Conservation (phyloP, 2,113 vertebrate species). For the Labeo catla region DNA sequence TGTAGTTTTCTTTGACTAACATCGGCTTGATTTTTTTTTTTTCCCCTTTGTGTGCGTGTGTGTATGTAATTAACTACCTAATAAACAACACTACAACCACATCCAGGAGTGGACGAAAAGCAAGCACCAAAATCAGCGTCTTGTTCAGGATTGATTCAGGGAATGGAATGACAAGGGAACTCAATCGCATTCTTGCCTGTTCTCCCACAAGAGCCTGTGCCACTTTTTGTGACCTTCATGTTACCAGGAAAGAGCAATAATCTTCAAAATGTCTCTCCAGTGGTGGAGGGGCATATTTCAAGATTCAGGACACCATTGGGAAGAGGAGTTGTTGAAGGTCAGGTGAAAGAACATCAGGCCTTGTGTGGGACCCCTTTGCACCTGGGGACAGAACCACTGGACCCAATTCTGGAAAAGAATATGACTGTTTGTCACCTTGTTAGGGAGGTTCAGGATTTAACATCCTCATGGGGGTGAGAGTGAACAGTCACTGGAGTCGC, state of each 20-base stretch:
- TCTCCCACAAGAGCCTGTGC: constrained; percentile 24
- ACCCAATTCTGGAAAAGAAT: neutral
- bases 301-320: constrained; percentile 47
- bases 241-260: constrained; percentile 41
- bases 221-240: constrained; percentile 48
- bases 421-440: constrained; percentile 53
- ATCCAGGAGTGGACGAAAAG: neutral
- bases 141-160: constrained; percentile 21
- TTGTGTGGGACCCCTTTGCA: constrained; percentile 8
- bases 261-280: constrained; percentile 40
- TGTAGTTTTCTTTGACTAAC: neutral
- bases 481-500: constrained; percentile 24
- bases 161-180: constrained; percentile 42
- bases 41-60: too few species aligned
- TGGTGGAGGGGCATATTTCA: constrained; percentile 53
- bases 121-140: neutral
- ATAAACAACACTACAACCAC: neutral
- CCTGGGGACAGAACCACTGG: constrained; percentile 21
- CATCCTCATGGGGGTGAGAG: neutral
- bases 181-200: constrained; percentile 1
- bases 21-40: neutral
- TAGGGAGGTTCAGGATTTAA: constrained; percentile 36
- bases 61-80: neutral
- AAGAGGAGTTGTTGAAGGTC: constrained; percentile 40
- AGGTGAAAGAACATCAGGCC: constrained; percentile 37